Base-by-base conservation (phyloP, 2,888 invertebrate genomes). In the Silvanus unidentatus region DNA sequence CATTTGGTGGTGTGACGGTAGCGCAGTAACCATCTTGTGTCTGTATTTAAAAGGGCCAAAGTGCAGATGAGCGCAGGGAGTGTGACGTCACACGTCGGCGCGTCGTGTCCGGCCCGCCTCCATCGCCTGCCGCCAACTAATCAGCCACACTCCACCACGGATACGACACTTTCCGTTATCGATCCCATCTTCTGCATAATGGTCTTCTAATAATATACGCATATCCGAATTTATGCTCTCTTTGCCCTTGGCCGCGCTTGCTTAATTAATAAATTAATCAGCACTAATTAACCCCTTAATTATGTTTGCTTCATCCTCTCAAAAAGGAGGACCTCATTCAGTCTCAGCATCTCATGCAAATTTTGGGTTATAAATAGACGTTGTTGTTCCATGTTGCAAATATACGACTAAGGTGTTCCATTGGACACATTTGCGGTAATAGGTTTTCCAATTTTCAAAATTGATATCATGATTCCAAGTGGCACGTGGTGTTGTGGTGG, bases 391-490 rank as follows among this genome's bases (percentile, higher is more conserved):
- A n/a, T n/a, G n/a, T n/a, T n/a, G n/a, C n/a, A n/a, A n/a, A n/a
- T n/a, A n/a, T n/a, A n/a, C n/a, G n/a, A n/a, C n/a, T n/a, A n/a
- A n/a, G n/a, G n/a, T n/a, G n/a, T n/a, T n/a, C n/a, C n/a, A n/a
- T n/a, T n/a, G n/a, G 40, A 16, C 16, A 28, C 35, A 49, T 52
- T 55, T 50, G 50, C 45, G 51, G 60, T 63, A 64, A 66, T 65
- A 64, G 61, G 60, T 62, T 66, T 66, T 66, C 62, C 66, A 66
- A 68, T 68, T 66, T 66, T 59, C 54, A 55, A 61, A 65, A 64
- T 64, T 63, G 64, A 60, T 62, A 63, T 62, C 62, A 62, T 62
- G 60, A 22, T 36, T 62, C 57, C 53, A 61, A 62, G 61, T 59
- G 61, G 60, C 59, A 60, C 37, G 16, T 16, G 32, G 32, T 32